These are phyloP conservation scores for Helostoma temminkii DNA, from an alignment of 2,797 vertebrate genomes.

Conservation along the genomic window DNA sequence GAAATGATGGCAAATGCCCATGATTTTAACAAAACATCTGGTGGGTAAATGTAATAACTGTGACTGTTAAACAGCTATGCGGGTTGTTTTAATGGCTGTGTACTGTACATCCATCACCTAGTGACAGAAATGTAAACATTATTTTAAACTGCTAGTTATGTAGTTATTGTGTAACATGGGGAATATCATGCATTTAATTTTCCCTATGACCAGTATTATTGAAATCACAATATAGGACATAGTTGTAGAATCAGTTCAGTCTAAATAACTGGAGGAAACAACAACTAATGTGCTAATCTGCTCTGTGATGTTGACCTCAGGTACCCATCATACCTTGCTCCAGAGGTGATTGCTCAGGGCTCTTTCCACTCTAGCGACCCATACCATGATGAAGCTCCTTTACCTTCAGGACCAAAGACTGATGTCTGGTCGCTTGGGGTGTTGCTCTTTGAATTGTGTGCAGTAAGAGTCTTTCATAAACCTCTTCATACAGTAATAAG, in stretches of 20 bases:
- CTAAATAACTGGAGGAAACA: not conserved
- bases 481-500: not conserved
- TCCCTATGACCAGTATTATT: not conserved
- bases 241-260: not conserved
- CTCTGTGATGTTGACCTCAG: conserved; percentile 74
- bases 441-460: conserved; percentile 94
- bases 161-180: conserved; percentile 13
- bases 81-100: conserved; percentile 5
- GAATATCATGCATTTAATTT: not conserved
- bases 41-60: conserved; percentile 47
- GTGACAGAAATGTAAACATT: not conserved
- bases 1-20: conserved; percentile 37
- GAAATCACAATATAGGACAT: not conserved
- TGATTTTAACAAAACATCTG: conserved; percentile 62
- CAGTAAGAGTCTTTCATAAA: conserved; percentile 84
- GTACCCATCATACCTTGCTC: conserved; percentile 95
- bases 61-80: conserved; percentile 40
- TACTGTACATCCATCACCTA: not conserved
- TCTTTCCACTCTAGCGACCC: conserved; percentile 87
- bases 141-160: not conserved
- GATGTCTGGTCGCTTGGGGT: conserved; percentile 97
- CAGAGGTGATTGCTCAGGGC: conserved; percentile 96
- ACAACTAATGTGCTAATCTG: too few relatives aligned
- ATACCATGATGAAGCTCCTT: conserved; percentile 84
- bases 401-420: conserved; percentile 94